Evolutionary conservation across 1,140 invertebrate species (phyloP).

Genomic region (Notospermus geniculatus): DNA sequence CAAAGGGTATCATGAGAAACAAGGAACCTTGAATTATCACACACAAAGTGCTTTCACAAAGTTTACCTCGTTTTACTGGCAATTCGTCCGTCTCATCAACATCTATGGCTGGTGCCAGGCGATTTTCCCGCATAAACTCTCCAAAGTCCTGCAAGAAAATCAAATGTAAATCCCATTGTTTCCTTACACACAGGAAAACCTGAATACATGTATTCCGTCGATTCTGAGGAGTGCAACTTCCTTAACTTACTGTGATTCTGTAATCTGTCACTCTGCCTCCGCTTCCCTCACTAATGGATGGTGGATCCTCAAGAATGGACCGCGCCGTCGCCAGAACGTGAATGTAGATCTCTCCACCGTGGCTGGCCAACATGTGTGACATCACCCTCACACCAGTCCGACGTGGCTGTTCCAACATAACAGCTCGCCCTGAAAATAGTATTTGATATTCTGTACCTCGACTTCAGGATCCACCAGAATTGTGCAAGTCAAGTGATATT

Average conservation of each 20-base stretch:
- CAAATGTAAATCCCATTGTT: too few relatives aligned
- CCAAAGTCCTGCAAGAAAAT: slow-evolving; percentile 76
- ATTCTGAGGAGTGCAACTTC: too few relatives aligned
- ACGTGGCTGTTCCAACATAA: slow-evolving; percentile 90
- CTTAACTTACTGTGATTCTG: slow-evolving; percentile 55
- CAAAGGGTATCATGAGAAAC: too few relatives aligned
- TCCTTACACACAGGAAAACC: too few relatives aligned
- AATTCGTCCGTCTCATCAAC: slow-evolving; percentile 22
- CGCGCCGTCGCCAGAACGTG: slow-evolving; percentile 82
- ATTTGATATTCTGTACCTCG: too few relatives aligned
- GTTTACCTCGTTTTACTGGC: slow-evolving; percentile 49
- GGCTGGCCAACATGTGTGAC: slow-evolving; percentile 88
- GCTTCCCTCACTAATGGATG: slow-evolving; percentile 88
- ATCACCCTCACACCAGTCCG: slow-evolving; percentile 84
- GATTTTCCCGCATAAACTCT: slow-evolving; percentile 80
- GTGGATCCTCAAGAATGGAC: slow-evolving; percentile 90
- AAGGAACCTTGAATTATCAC: too few relatives aligned
- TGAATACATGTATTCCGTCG: too few relatives aligned
- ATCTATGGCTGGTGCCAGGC: slow-evolving; percentile 64
- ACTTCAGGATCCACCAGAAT: too few relatives aligned
- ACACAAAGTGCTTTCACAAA: too few relatives aligned
- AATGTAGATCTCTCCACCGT: slow-evolving; percentile 95
- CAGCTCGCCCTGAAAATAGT: slow-evolving; percentile 62
- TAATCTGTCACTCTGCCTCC: slow-evolving; percentile 94
- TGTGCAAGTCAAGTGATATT: too few relatives aligned